phyloP scores from a whole-genome alignment of 1,140 invertebrate species.

The Drosophila repleta region DNA sequence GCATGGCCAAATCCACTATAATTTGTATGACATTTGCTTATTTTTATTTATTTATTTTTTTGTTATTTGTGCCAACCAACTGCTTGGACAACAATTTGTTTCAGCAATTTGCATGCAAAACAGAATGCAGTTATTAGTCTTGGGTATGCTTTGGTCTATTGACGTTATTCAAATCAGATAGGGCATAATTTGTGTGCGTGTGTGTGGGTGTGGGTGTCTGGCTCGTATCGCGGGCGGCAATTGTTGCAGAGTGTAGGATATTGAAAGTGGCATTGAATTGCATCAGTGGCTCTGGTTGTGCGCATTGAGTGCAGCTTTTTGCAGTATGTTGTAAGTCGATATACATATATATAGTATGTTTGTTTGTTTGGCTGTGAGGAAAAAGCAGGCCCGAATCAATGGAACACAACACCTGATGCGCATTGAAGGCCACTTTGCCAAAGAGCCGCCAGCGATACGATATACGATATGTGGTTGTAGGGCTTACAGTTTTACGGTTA shows the following conservation, averaged over 20 bases:
- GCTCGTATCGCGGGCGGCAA: constrained; percentile 31
- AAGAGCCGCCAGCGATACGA: constrained; percentile 24
- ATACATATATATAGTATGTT: not conserved
- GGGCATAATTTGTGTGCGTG: constrained; percentile 3
- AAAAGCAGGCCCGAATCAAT: constrained; percentile 71
- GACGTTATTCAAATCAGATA: not conserved
- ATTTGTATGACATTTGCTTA: constrained; percentile 1
- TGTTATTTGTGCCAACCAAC: constrained; percentile 9
- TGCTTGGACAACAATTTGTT: constrained; percentile 52
- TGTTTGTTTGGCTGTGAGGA: constrained; percentile 7
- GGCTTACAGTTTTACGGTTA: constrained; percentile 16
- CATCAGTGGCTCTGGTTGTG: constrained; percentile 81
- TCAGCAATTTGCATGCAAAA: constrained; percentile 73
- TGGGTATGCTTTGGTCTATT: not conserved
- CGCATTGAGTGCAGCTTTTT: constrained; percentile 70
- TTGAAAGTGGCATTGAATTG: constrained; percentile 78
- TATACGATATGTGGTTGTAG: not conserved
- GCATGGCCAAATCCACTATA: constrained; percentile 8
- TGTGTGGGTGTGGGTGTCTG: not conserved
- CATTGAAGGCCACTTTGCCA: constrained; percentile 72
- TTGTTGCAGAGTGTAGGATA: constrained; percentile 22
- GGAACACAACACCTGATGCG: constrained; percentile 72
- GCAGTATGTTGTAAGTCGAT: constrained; percentile 6
- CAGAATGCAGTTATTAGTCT: constrained; percentile 17
- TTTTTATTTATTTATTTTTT: not conserved